phyloP scores from a whole-genome alignment of 1,140 invertebrate genomes.

The Brachionus koreanus region DNA sequence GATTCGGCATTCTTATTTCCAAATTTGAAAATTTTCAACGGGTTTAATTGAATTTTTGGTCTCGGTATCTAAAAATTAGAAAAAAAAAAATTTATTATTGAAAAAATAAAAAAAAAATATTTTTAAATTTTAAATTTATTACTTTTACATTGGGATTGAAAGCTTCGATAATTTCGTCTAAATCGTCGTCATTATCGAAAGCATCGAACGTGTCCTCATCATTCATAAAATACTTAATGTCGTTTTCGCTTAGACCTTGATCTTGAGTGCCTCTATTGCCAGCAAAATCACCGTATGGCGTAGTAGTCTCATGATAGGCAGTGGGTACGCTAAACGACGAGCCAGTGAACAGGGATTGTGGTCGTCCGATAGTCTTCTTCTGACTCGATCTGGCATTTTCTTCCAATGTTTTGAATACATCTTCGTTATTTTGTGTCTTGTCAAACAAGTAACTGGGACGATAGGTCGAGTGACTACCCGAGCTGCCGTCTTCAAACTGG shows the following conservation, averaged over 20 bases:
- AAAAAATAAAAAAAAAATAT: background rate
- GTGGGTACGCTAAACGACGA: slow-evolving; percentile 40
- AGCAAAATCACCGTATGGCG: slow-evolving; percentile 33
- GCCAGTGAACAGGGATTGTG: slow-evolving; percentile 22
- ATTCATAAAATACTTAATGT: background rate
- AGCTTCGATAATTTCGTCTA: slow-evolving; percentile 42
- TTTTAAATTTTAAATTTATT: background rate
- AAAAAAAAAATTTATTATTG: no score
- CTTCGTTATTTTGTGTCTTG: background rate
- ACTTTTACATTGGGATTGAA: slow-evolving; percentile 41
- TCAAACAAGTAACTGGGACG: slow-evolving; percentile 14
- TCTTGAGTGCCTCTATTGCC: background rate
- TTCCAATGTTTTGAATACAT: slow-evolving; percentile 24
- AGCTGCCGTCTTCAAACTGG: background rate
- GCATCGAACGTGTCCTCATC: slow-evolving; percentile 35
- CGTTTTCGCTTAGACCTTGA: background rate
- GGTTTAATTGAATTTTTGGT: slow-evolving; percentile 43
- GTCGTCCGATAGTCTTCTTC: slow-evolving; percentile 38
- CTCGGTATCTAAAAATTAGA: slow-evolving; percentile 16
- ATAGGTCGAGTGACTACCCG: slow-evolving; percentile 20
- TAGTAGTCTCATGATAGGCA: slow-evolving; percentile 15
- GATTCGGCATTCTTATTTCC: slow-evolving; percentile 15
- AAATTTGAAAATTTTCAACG: slow-evolving; percentile 45
- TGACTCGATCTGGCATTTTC: slow-evolving; percentile 33
- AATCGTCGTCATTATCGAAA: slow-evolving; percentile 34